These are phyloP conservation scores for Pteronura brasiliensis DNA, from an alignment of 2,113 vertebrate genomes.

Conservation along the genomic window DNA sequence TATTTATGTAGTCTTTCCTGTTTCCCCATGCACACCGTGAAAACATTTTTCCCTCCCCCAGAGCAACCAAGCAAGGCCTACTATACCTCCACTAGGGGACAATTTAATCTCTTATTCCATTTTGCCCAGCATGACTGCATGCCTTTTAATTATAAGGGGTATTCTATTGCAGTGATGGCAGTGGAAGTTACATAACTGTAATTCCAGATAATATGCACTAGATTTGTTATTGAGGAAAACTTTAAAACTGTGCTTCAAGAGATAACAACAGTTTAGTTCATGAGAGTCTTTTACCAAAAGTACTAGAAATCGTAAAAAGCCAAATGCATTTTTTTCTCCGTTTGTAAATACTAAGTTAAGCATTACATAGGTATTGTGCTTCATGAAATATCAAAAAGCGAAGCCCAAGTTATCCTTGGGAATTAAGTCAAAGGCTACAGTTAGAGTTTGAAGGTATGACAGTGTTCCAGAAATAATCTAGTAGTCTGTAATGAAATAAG, in stretches of 20 bases:
- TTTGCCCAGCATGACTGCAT: not conserved
- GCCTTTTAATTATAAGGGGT: slow-evolving; percentile 21
- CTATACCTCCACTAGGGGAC: not conserved
- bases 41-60: not conserved
- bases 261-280: not conserved
- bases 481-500: not conserved
- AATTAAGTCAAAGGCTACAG: not conserved
- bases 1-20: not conserved
- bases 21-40: not conserved
- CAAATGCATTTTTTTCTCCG: not conserved
- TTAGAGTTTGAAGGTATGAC: not conserved
- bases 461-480: not conserved
- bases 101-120: slow-evolving; percentile 26
- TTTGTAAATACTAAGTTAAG: slow-evolving; percentile 11
- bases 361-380: not conserved
- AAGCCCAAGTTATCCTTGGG: not conserved
- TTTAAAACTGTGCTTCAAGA: slow-evolving; percentile 33
- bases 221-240: not conserved
- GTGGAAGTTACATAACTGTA: not conserved
- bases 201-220: not conserved
- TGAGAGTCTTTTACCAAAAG: not conserved
- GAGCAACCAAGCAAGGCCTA: not conserved
- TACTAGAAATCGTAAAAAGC: slow-evolving; percentile 5
- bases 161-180: not conserved
- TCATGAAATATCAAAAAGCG: slow-evolving; percentile 1